A percentile compares a stretch with the other conserved stretches of the same genome.
phyloP scores from a whole-genome alignment of 2,113 vertebrate genomes.

The Aix galericulata region DNA sequence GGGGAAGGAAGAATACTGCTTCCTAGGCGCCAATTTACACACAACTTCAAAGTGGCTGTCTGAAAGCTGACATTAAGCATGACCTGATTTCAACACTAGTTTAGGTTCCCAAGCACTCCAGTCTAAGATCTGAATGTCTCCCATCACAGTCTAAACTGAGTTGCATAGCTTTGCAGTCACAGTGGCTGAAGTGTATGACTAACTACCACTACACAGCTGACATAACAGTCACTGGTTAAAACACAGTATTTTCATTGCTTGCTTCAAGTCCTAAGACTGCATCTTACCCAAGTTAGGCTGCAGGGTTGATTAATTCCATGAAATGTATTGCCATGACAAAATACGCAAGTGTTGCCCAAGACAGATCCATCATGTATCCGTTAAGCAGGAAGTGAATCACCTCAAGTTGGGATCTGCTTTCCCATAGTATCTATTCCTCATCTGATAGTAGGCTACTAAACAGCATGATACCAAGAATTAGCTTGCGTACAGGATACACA shows the following conservation, averaged over 20 bases:
- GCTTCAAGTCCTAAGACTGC: neutral
- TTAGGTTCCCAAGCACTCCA: neutral
- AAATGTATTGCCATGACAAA: neutral
- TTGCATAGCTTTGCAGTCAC: accelerated
- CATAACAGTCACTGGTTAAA: neutral
- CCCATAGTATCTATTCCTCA: neutral
- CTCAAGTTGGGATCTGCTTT: neutral
- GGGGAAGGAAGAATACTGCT: neutral
- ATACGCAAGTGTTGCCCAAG: neutral
- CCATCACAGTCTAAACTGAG: neutral
- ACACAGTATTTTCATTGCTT: accelerated
- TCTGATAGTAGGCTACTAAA: neutral
- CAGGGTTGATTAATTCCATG: neutral
- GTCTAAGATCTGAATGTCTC: neutral
- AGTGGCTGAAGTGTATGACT: neutral
- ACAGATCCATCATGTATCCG: neutral
- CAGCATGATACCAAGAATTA: neutral
- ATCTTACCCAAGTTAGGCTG: neutral
- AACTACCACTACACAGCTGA: accelerated
- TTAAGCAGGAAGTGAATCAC: neutral
- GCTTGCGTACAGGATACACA: accelerated
- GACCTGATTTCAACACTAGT: neutral
- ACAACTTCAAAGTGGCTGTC: neutral
- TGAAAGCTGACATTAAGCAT: neutral
- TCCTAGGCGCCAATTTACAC: neutral